phyloP scores from a whole-genome alignment of 2,888 invertebrate genomes.

The Zaprionus obscuricornis region DNA sequence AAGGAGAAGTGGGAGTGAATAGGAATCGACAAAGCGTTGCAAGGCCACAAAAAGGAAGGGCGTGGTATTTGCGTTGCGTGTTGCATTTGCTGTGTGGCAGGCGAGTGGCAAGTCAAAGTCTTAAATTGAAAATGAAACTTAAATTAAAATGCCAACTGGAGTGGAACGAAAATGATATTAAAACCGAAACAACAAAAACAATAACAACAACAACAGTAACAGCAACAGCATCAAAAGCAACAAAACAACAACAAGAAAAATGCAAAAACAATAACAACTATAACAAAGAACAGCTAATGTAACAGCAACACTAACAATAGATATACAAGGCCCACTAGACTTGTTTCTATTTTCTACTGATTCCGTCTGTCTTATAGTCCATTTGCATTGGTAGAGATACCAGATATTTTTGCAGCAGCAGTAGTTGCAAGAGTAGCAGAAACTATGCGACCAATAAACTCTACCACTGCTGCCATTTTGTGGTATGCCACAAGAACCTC shows the following conservation, averaged over 20 bases:
- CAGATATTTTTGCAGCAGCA: constrained; percentile 48
- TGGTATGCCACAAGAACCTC: constrained; percentile 59
- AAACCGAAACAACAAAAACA: constrained; percentile 55
- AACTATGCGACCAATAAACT: constrained; percentile 48
- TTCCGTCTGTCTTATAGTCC: no score
- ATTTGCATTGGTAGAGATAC: constrained; percentile 67
- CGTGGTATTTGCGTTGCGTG: constrained; percentile 2
- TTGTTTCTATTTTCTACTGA: constrained; percentile 21
- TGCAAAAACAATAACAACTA: constrained; percentile 9
- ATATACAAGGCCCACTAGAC: constrained; percentile 31
- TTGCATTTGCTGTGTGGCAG: constrained; percentile 51
- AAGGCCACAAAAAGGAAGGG: constrained; percentile 7
- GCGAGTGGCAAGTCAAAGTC: constrained; percentile 71
- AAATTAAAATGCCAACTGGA: constrained; percentile 82
- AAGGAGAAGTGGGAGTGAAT: constrained; percentile 2
- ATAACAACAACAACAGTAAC: constrained; percentile 21
- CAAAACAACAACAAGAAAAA: constrained; percentile 11
- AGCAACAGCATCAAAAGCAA: constrained; percentile 7
- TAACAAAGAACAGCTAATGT: constrained; percentile 8
- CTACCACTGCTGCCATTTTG: constrained; percentile 48
- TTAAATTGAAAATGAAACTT: constrained; percentile 81
- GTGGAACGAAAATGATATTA: constrained; percentile 82
- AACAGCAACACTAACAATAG: constrained; percentile 21
- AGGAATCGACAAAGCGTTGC: constrained; percentile 25
- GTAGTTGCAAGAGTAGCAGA: no score